Evolutionary conservation across 2,888 invertebrate genomes (phyloP).

Genomic region (Emesis furor): DNA sequence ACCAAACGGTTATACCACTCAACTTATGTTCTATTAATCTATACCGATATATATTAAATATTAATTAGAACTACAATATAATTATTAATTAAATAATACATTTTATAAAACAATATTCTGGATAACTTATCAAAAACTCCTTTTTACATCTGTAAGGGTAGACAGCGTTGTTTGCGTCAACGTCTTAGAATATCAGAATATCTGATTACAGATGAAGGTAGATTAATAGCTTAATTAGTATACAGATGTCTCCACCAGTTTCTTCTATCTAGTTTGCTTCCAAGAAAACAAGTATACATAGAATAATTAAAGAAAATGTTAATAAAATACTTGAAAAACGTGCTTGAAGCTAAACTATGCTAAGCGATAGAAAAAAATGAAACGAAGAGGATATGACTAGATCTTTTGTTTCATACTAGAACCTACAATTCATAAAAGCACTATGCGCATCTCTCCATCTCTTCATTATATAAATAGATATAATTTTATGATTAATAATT

Average conservation of each 20-base stretch:
- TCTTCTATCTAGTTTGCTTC: slow-evolving; percentile 53
- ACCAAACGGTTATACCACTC: slow-evolving; percentile 86
- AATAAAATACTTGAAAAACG: slow-evolving; percentile 73
- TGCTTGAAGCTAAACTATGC: slow-evolving; percentile 92
- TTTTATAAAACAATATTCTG: slow-evolving; percentile 87
- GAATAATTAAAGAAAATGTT: slow-evolving; percentile 48
- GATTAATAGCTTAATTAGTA: slow-evolving; percentile 34
- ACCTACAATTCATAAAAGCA: slow-evolving; percentile 91
- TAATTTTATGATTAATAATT: slow-evolving; percentile 89
- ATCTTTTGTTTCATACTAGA: slow-evolving; percentile 89
- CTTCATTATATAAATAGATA: slow-evolving; percentile 91
- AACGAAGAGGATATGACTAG: slow-evolving; percentile 91
- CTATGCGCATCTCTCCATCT: slow-evolving; percentile 91
- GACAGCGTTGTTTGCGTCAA: slow-evolving; percentile 50
- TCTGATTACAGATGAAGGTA: slow-evolving; percentile 61
- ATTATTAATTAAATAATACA: slow-evolving; percentile 44
- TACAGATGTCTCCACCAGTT: slow-evolving; percentile 32
- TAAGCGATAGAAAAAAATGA: slow-evolving; percentile 90
- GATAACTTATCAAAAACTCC: slow-evolving; percentile 89
- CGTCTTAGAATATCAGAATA: slow-evolving; percentile 59
- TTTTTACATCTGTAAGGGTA: slow-evolving; percentile 62
- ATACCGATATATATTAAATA: slow-evolving; percentile 77
- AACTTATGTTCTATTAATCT: slow-evolving; percentile 80
- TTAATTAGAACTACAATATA: slow-evolving; percentile 70
- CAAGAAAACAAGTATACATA: slow-evolving; percentile 40